phyloP scores from a whole-genome alignment of 2,888 invertebrate genomes.

The Calameuta filiformis region DNA sequence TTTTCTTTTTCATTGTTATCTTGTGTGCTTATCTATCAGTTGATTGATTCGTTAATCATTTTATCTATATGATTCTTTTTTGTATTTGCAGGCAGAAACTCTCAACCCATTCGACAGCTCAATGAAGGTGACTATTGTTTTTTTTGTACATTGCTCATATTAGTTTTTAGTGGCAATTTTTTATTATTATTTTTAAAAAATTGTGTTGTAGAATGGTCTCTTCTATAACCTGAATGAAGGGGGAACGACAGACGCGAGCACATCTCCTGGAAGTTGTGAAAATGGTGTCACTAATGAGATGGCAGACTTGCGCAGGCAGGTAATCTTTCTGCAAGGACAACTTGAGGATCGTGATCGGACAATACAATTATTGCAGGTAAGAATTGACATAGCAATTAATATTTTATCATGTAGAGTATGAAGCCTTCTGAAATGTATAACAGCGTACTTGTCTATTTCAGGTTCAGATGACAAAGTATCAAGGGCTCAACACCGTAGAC shows the following conservation, averaged over 20 bases:
- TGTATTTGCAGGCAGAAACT: slow-evolving; percentile 79
- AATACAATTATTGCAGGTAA: slow-evolving; percentile 79
- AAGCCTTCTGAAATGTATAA: background rate
- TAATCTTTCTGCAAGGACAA: slow-evolving; percentile 87
- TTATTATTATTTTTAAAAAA: slow-evolving; percentile 7
- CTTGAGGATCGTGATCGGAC: slow-evolving; percentile 87
- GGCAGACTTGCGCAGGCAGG: slow-evolving; percentile 84
- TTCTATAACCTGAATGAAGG: slow-evolving; percentile 70
- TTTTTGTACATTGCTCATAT: background rate
- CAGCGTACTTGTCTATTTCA: slow-evolving; percentile 26
- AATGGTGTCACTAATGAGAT: slow-evolving; percentile 70
- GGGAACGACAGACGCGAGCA: slow-evolving; percentile 70
- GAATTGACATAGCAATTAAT: background rate
- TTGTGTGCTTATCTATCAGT: slow-evolving; percentile 26
- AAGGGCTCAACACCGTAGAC: slow-evolving; percentile 49
- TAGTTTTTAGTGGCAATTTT: background rate
- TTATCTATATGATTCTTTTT: slow-evolving; percentile 24
- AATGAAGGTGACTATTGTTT: slow-evolving; percentile 55
- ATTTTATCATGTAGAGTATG: background rate
- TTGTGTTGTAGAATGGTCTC: slow-evolving; percentile 71
- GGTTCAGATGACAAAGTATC: slow-evolving; percentile 57
- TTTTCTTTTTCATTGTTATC: slow-evolving; percentile 36
- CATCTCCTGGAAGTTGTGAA: slow-evolving; percentile 51
- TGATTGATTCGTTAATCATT: background rate
- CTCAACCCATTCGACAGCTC: slow-evolving; percentile 85